Evolutionary conservation across 2,113 vertebrate species (phyloP), one percentile per base, ranked within the genome.

Genomic region (Balaeniceps rex): DNA sequence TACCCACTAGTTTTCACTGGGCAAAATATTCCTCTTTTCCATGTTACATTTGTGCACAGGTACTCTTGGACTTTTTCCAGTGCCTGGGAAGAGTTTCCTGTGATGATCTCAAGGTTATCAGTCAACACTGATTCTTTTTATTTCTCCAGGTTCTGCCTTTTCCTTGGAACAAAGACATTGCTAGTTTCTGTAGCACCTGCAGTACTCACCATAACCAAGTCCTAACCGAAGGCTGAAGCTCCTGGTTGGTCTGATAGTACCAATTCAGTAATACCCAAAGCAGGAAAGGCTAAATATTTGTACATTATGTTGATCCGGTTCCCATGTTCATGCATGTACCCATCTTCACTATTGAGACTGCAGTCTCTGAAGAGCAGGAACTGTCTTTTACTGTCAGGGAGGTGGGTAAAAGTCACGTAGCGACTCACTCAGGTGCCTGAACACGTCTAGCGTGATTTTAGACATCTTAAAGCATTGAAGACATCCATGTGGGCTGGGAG

Each of bases 321-420:
- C 38, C 42, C 33, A 44, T 2, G 1, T 33, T 64, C n/a, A 19
- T 42, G 12, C 6, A 18, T 0, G 2, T 71, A 44, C 23, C 44
- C 16, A 5, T 58, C 68, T 83, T 78, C 15, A 23, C 11, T 42
- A 55, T 28, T 25, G 46, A 78, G 19, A 44, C 12, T 71, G 12
- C 17, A 78, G 31, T 36, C 19, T 69, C 49, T 74, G 63, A 91
- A 83, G 54, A 49, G 26, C 36, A n/a, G 28, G 34, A 96, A 28
- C 19, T 55, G 36, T 18, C 23, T 58, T 72, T 58, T 63, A 57
- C 12, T 8, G 2, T n/a, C 10, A 51, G 36, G 25, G 47, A 82
- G 12, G 44, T 82, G 15, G 28, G 26, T 42, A 42, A 29, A 79
- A 75, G 49, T 66, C 44, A 54, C 4, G 0, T 4, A 44, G 29